Evolutionary conservation across 2,113 vertebrate species (phyloP).

Genomic region (Gadus macrocephalus): DNA sequence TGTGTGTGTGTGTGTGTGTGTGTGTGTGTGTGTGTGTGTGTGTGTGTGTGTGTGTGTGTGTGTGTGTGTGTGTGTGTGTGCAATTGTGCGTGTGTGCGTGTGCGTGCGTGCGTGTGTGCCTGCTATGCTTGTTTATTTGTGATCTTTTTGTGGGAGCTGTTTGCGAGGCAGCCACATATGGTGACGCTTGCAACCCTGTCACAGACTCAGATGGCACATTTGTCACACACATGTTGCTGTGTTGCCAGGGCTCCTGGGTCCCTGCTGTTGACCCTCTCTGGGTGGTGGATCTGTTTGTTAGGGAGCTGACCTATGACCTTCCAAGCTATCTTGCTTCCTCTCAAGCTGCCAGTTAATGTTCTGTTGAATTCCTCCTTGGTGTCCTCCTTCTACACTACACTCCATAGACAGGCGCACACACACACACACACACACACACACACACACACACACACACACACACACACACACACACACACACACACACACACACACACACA

Average conservation of each 20-base stretch:
- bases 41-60: not conserved
- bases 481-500: no score
- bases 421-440: no score
- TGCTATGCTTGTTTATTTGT: slow-evolving; percentile 3
- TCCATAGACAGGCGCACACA: not conserved
- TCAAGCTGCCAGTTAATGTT: not conserved
- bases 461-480: no score
- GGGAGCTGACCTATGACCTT: slow-evolving; percentile 36
- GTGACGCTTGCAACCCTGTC: slow-evolving; percentile 55
- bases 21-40: not conserved
- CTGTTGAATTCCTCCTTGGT: not conserved
- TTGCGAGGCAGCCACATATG: slow-evolving; percentile 50
- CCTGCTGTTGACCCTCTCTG: slow-evolving; percentile 59
- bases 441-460: no score
- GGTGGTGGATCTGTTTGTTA: slow-evolving; percentile 63
- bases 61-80: not conserved
- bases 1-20: not conserved
- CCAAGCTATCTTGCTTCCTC: slow-evolving; percentile 16
- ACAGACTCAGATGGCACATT: slow-evolving; percentile 61
- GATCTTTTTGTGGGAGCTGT: slow-evolving; percentile 35
- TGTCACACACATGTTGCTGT: slow-evolving; percentile 65
- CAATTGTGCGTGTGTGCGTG: not conserved
- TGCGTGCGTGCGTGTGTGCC: not conserved
- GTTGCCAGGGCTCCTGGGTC: slow-evolving; percentile 46
- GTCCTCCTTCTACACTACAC: not conserved